These are phyloP conservation scores for Hirtodrosophila confusa DNA, from an alignment of 2,888 invertebrate species.

Conservation along the genomic window DNA sequence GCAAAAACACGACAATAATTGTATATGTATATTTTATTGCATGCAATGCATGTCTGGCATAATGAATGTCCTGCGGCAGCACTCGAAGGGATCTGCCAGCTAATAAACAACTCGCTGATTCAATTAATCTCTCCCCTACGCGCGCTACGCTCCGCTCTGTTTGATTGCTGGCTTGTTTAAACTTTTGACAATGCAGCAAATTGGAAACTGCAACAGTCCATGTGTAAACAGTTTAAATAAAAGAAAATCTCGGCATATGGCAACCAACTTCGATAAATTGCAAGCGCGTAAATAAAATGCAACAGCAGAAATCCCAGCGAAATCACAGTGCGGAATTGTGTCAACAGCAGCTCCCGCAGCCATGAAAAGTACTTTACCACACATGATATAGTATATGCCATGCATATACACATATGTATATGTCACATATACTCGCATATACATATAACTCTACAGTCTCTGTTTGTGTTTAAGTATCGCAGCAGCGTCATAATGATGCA, in stretches of 20 bases:
- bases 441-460: slow-evolving; percentile 13
- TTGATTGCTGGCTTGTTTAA: slow-evolving; percentile 48
- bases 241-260: slow-evolving; percentile 28
- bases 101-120: slow-evolving; percentile 53
- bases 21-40: slow-evolving; percentile 8
- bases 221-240: slow-evolving; percentile 58
- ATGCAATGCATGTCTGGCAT: slow-evolving; percentile 5
- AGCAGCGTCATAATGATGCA: slow-evolving; percentile 53
- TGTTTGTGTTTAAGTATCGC: slow-evolving; percentile 41
- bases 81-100: slow-evolving; percentile 19
- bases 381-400: slow-evolving; percentile 19
- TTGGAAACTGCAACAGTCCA: slow-evolving; percentile 26
- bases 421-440: slow-evolving; percentile 2
- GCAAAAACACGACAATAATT: slow-evolving; percentile 62
- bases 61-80: slow-evolving; percentile 12
- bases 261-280: slow-evolving; percentile 57
- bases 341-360: slow-evolving; percentile 60
- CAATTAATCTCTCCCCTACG: slow-evolving; percentile 46
- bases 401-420: slow-evolving; percentile 7
- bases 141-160: neutral
- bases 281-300: slow-evolving; percentile 67
- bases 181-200: slow-evolving; percentile 53
- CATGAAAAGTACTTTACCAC: slow-evolving; percentile 34
- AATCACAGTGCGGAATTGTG: slow-evolving; percentile 63
- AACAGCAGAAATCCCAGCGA: slow-evolving; percentile 42